Evolutionary conservation across 1,140 invertebrate genomes (phyloP).

Genomic region (Zaprionus africanus): DNA sequence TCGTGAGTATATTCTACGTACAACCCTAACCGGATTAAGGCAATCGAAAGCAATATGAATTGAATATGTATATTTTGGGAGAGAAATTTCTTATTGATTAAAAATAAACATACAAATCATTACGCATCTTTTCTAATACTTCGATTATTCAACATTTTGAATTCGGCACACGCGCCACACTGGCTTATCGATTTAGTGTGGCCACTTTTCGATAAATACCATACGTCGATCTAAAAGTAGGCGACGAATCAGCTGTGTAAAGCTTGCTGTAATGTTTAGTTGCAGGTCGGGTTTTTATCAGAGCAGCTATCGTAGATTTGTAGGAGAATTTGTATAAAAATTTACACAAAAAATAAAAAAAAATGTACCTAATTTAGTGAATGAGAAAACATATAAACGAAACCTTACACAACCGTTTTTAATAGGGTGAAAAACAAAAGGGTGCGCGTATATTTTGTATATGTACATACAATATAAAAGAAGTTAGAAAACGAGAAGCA

Average conservation of each 20-base stretch:
- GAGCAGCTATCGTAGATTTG: slow-evolving; percentile 57
- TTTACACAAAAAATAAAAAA: slow-evolving; percentile 56
- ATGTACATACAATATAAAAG: slow-evolving; percentile 17
- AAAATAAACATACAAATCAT: neutral
- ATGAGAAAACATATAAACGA: slow-evolving; percentile 37
- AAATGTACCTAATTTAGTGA: slow-evolving; percentile 67
- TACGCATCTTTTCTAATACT: neutral
- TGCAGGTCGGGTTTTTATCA: slow-evolving; percentile 58
- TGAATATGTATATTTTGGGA: neutral
- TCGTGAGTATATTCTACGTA: slow-evolving; percentile 10
- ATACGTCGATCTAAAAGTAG: slow-evolving; percentile 26
- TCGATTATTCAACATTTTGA: neutral
- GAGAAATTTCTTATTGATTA: neutral
- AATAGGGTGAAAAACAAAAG: slow-evolving; percentile 33
- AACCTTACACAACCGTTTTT: slow-evolving; percentile 39
- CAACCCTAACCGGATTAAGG: neutral
- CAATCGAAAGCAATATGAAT: neutral
- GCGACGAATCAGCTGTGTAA: slow-evolving; percentile 48
- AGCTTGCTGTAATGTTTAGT: slow-evolving; percentile 39
- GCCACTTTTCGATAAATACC: slow-evolving; percentile 5
- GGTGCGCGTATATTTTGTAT: slow-evolving; percentile 42
- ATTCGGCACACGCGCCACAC: neutral
- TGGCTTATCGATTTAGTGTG: slow-evolving; percentile 8
- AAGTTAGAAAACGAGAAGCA: neutral
- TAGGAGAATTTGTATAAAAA: slow-evolving; percentile 69